Base-by-base conservation (phyloP, 2,113 vertebrate species). In the Climacteris rufus region DNA sequence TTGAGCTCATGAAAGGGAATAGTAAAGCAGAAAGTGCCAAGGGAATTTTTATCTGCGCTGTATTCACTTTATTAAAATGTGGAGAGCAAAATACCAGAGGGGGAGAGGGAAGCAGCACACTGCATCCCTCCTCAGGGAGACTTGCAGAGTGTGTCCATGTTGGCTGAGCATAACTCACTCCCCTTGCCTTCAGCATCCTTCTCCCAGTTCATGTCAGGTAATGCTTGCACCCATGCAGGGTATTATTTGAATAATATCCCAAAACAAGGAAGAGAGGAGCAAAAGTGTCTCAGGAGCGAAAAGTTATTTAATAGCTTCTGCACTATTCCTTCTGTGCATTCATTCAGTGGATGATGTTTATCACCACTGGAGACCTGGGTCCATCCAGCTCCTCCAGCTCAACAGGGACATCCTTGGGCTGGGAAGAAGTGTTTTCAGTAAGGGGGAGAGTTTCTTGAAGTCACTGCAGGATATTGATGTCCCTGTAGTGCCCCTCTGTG, bases 111-210 rank as follows among this genome's bases (percentile, higher is more conserved):
- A 63, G 28, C 1, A 1, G 68, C 23, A 1, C 0, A 0, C 8
- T 42, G 64, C 44, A 33, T 69, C 45, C 7, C 17, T 78, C 86
- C 86, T 74, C 3, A 1, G 64, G 83, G 83, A 63, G 22, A 35
- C 17, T 63, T 2, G 3, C 3, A 0, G 50, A 40, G 14, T 0
- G 0, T 3, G 2, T 70, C 69, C 4, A 2, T 8, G 1, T 57
- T 3, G 3, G 60, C 49, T 49, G 54, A 74, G 22, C 10, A 3
- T 42, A 57, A 57, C 22, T 90, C 16, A 2, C 7, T 94, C 47
- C 39, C 0, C 0, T 35, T 94, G 85, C 72, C 68, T 80, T 84
- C 66, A 83, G 78, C 15, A 9, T 60, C 39, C 24, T 22, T 47
- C 37, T 80, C 35, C 31, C 31, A 31, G 88, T 53, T 94, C 83